Base-by-base conservation (phyloP, 2,797 vertebrate genomes). In the Thaleichthys pacificus region DNA sequence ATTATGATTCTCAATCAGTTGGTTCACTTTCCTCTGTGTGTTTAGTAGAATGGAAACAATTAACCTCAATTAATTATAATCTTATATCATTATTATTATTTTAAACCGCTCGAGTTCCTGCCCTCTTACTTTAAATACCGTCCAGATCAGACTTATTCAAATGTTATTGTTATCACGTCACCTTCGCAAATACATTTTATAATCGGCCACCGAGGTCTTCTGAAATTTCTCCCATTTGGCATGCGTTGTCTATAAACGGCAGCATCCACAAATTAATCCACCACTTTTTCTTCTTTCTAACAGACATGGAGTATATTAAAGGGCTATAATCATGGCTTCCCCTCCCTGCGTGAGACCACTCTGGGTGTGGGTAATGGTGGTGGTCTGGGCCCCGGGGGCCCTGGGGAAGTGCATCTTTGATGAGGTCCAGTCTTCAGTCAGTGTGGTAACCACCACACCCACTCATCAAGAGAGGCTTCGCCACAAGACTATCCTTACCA, bases 381-480 rank as follows among this genome's bases (percentile, higher is more conserved):
- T 79, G 19, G 74, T 56, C 6, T 69, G 79, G 69, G 61, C 83
- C 15, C 83, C 82, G 0, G 28, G 61, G 28, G 61, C 80, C 57
- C 74, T 75, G 70, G 89, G 81, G 66, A 92, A 78, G 74, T 93
- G 92, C 84, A 77, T 92, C 78, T 92, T 87, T 79, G 93, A 94
- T 74, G 82, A 92, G 38, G 86, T 91, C 22, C 92, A 93, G 75
- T 72, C 80, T 66, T 79, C 80, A 72, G 57, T 87, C 65, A 75
- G 75, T 63, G 86, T 80, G 65, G 84, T 92, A 61, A 79, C 77
- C 75, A 69, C 85, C 17, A 5, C 78, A 61, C 61, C 75, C 66
- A 19, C 21, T 12, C 12, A n/a, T 49, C 73, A 42, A 3, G n/a
- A 62, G 4, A 22, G 60, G 22, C 66, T 72, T 65, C 69, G 57